These are phyloP conservation scores for Prunella strophiata DNA, from an alignment of 2,797 vertebrate species.

Conservation along the genomic window DNA sequence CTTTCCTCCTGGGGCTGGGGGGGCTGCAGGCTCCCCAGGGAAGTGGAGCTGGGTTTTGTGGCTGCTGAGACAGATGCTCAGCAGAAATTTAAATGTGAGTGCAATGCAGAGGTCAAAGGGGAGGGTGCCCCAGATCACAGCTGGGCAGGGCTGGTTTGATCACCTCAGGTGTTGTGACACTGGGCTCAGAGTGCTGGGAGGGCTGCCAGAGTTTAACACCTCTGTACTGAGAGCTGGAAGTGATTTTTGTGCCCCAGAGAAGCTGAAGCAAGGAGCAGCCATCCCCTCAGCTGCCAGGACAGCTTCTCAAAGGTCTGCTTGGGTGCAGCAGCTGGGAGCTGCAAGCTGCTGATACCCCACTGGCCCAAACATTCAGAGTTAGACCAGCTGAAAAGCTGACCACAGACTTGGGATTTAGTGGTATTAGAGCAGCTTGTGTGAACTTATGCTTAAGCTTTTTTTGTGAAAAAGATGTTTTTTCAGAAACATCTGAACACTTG, in stretches of 20 bases:
- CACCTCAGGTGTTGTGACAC: not conserved
- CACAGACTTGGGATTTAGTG: not conserved
- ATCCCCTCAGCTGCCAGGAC: not conserved
- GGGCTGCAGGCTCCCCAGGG: not conserved
- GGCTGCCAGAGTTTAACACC: rapidly evolving
- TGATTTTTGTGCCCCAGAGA: not conserved
- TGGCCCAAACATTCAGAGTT: rapidly evolving
- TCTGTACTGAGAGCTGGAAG: rapidly evolving
- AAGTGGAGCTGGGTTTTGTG: not conserved
- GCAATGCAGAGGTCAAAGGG: rapidly evolving
- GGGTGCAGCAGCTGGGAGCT: not conserved
- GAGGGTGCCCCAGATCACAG: rapidly evolving
- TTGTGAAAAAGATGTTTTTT: not conserved
- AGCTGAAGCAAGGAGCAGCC: not conserved
- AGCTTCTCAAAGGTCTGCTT: not conserved
- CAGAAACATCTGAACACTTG: not conserved
- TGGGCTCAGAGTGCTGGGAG: not conserved
- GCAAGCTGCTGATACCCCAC: not conserved
- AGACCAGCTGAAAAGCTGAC: not conserved
- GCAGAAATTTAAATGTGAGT: not conserved
- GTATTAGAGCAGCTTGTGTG: not conserved
- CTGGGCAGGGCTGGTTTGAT: not conserved
- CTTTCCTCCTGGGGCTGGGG: not conserved
- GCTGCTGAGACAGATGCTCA: not conserved
- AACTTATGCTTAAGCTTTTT: not conserved